phyloP scores from a whole-genome alignment of 1,140 invertebrate genomes.

The Cyrtorhinus lividipennis region DNA sequence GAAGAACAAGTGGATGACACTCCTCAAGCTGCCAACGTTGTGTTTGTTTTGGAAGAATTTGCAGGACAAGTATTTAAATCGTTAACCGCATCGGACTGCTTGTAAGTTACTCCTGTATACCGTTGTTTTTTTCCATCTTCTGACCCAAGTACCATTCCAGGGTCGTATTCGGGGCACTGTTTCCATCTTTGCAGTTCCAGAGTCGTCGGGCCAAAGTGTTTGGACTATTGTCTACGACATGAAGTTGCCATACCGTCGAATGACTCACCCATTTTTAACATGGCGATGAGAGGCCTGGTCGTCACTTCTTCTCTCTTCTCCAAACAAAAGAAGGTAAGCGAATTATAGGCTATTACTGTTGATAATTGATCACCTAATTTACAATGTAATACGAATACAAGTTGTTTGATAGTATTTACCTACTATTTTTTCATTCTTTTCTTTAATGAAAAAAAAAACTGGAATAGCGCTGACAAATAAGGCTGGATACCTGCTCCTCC shows the following conservation, averaged over 20 bases:
- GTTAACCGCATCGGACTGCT: slow-evolving; percentile 2
- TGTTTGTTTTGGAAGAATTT: slow-evolving; percentile 16
- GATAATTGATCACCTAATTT: too few relatives aligned
- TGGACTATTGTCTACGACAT: slow-evolving; percentile 56
- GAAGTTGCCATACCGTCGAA: slow-evolving; percentile 57
- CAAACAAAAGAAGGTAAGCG: too few relatives aligned
- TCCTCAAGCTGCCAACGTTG: background rate
- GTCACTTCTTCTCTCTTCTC: slow-evolving; percentile 56
- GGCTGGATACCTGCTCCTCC: too few relatives aligned
- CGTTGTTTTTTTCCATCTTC: background rate
- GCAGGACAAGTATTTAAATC: slow-evolving; percentile 10
- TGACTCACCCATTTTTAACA: slow-evolving; percentile 57
- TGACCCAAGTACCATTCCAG: background rate
- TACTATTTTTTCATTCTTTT: too few relatives aligned
- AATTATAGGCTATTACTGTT: too few relatives aligned
- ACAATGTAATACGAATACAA: too few relatives aligned
- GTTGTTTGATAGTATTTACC: too few relatives aligned
- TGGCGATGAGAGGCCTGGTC: slow-evolving; percentile 61
- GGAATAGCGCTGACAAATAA: too few relatives aligned
- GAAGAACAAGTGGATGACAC: slow-evolving; percentile 5
- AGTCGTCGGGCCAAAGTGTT: slow-evolving; percentile 61
- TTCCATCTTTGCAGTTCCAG: slow-evolving; percentile 33
- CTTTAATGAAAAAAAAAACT: too few relatives aligned
- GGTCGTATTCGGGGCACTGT: background rate
- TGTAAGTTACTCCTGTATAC: slow-evolving; percentile 12